A percentile compares a stretch with the other conserved stretches of the same genome.
Conservation (phyloP, 2,797 vertebrate genomes). For the Botia almorhae region DNA sequence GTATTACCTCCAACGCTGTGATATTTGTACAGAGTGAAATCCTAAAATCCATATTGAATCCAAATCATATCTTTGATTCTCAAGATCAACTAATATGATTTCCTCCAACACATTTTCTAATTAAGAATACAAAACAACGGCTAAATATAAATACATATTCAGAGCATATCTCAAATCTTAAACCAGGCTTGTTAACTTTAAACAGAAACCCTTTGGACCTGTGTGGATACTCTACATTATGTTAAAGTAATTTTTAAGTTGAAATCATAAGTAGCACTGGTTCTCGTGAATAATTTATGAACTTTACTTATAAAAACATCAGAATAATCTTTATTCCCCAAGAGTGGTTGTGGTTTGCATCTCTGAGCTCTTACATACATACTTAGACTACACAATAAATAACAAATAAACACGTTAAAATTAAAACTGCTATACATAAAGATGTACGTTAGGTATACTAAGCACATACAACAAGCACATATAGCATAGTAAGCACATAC, state of each 20-base stretch:
- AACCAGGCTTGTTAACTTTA: background rate
- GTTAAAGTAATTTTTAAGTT: background rate
- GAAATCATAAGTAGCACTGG: background rate
- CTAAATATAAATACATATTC: background rate
- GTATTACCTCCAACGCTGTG: background rate
- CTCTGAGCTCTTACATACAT: too few species aligned
- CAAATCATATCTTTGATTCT: background rate
- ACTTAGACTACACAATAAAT: too few species aligned
- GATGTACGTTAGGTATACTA: too few species aligned
- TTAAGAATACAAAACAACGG: background rate
- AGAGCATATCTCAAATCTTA: background rate
- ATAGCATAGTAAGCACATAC: too few species aligned
- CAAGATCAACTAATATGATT: background rate
- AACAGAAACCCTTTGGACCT: background rate
- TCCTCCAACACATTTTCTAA: background rate
- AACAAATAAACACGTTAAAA: too few species aligned
- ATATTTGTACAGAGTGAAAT: constrained; percentile 11
- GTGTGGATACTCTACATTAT: background rate
- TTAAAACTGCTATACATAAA: too few species aligned
- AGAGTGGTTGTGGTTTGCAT: too few species aligned
- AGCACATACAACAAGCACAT: too few species aligned
- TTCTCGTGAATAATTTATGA: background rate
- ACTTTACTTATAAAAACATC: too few species aligned
- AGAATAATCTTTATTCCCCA: too few species aligned
- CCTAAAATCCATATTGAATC: background rate